Evolutionary conservation across 2,888 invertebrate genomes (phyloP), one percentile per base, ranked within the genome.

Genomic region (Labia minor): DNA sequence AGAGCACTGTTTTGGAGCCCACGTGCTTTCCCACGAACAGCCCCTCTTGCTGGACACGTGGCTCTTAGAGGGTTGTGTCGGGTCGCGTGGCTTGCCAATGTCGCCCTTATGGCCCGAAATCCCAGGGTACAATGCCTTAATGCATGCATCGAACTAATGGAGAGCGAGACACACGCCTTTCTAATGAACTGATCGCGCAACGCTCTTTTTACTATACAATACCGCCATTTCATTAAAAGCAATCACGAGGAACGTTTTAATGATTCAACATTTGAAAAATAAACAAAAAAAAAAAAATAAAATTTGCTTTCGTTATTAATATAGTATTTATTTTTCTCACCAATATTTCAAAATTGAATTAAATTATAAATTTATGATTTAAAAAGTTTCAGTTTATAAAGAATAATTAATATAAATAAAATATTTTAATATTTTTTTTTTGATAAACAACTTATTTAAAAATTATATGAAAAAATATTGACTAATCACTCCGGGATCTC

Each of bases 101-200:
- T 49, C 49, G 49, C 49, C 49, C 49, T 49, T 49, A n/a, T 49
- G 49, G 49, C 49, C 49, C 49, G 16, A 49, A 16, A 11, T 49
- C 49, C 26, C 26, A 26, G 26, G 26, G 26, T 26, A 26, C 26
- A 26, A 26, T 6, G 49, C 49, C 49, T 49, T 49, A 49, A 49
- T 49, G 49, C 49, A 49, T 49, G 49, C 49, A 49, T 49, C 49
- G 49, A 49, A 49, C 49, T 49, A 49, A 49, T 49, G 49, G 49
- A 49, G 49, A 16, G 14, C 49, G n/a, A 26, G 49, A 3, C 49
- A 49, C 49, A 49, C 49, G 49, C 49, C 49, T 49, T 49, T 14
- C 2, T 49, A 49, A 49, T 49, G 49, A 49, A 49, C 49, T 49
- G 49, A 49, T 49, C 49, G 14, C 14, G 49, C 16, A 8, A 16